Base-by-base conservation (phyloP, 2,113 vertebrate genomes). In the Choloepus hoffmanni region DNA sequence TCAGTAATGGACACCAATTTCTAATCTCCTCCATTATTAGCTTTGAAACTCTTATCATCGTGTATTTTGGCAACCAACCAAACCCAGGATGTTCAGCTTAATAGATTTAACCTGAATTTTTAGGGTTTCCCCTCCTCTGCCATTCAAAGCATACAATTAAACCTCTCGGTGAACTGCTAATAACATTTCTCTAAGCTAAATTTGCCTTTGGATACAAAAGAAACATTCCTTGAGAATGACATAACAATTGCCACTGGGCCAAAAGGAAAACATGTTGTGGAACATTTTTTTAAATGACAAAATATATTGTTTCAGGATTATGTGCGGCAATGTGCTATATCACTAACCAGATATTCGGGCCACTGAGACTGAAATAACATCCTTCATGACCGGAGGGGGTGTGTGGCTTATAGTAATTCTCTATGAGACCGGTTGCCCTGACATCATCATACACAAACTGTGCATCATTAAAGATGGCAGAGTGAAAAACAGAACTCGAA, bases 21-120 rank as follows among this genome's bases (percentile, higher is more conserved):
- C 97, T 98, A 98, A 98, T 98, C 97, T 98, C 92, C 90, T 96
- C 86, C 53, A 96, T 98, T 98, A 98, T 98, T 98, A 98, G 97
- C 95, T 98, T 97, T 96, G 97, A 98, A 98, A 98, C 93, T 97
- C 95, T 2, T 97, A 0, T 97, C 97, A 85, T 98, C 95, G 96
- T 98, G 83, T 97, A 91, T 95, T 97, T 94, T 98, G 98, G 98
- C 97, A 90, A 48, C 24, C 67, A 95, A 97, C 97, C 98, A 98
- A 95, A 91, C 62, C 45, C 95, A 89, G 72, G 88, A 95, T 98
- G 96, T 95, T 96, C 95, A 97, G 94, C 89, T 97, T 97, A 98
- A 98, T 96, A 97, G 94, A 96, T 94, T 98, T 98, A 97, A 96
- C 79, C 92, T 96, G 90, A 97, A 91, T 87, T 97, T 84, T 86